Evolutionary conservation across 2,797 vertebrate species (phyloP).

Genomic region (Limosa lapponica): DNA sequence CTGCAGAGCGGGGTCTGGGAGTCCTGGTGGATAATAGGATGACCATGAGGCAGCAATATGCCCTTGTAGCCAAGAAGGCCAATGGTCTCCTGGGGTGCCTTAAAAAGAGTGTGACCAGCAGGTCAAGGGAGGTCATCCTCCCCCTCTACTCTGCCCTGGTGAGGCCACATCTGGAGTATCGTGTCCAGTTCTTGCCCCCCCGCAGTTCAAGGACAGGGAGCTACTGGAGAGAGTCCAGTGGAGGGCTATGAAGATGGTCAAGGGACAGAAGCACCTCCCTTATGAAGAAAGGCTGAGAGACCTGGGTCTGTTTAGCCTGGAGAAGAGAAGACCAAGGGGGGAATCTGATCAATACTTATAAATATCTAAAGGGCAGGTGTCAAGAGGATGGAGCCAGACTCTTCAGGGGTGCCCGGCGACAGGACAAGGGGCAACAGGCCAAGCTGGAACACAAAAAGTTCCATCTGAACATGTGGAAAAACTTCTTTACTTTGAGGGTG

Average conservation of each 20-base stretch:
- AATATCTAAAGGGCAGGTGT: neutral
- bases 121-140: neutral
- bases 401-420: neutral
- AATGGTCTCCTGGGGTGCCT: neutral
- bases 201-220: neutral
- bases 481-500: neutral
- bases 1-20: neutral
- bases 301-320: neutral
- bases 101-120: neutral
- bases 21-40: neutral
- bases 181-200: neutral
- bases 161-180: neutral
- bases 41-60: neutral
- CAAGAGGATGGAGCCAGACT: neutral
- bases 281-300: neutral
- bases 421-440: neutral
- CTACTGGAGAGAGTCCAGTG: neutral
- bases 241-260: neutral
- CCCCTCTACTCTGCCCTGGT: neutral
- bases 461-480: neutral
- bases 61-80: neutral
- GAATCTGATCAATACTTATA: neutral
- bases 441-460: neutral
- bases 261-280: neutral
- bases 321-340: neutral